Evolutionary conservation across 2,888 invertebrate genomes (phyloP), one percentile per base, ranked within the genome.

Genomic region (Sinohyriopsis cumingii): DNA sequence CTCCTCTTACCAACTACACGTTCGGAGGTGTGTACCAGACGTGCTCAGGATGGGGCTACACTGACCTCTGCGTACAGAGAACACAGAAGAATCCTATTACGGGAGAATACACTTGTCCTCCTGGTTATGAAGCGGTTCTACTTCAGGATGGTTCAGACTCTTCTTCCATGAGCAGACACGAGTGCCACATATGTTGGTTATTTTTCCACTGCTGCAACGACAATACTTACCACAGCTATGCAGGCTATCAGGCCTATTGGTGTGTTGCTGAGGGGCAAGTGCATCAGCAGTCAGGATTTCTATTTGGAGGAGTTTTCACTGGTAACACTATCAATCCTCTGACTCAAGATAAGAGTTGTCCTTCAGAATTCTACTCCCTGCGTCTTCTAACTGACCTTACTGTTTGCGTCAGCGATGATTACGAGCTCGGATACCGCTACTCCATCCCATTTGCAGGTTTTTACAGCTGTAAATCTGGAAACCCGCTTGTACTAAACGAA

Each of bases 11-110:
- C 33, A 84, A 84, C 67, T 77, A 82, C 45, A 84, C 84, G 9
- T 86, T 86, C 68, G 87, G 87, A 15, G 86, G 87, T 4, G 77
- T 83, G 6, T 86, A 77, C 63, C 85, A 84, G 72, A 75, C 73
- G 1, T 85, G 84, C 61, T 20, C n/a, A 18, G 69, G 76, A 63
- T 25, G 65, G 2, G 81, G 80, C 0, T 71, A 76, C 61, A 60
- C 2, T 1, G 60, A 77, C 54, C 68, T 75, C 1, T 77, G 77
- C 57, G 15, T 78, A 81, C 61, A 45, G 45, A 45, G 45, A 45
- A 55, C 45, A 28, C 81, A 82, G 68, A 76, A 76, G 18, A 86
- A 87, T 65, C 85, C 84, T 0, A 72, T 80, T 61, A 86, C 87
- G 0, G 85, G 85, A 19, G 67, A n/a, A 20, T 71, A 66, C 55